A percentile compares a stretch with the other conserved stretches of the same genome.
Evolutionary conservation across 2,113 vertebrate genomes (phyloP).

Genomic region (Pygoscelis antarcticus): DNA sequence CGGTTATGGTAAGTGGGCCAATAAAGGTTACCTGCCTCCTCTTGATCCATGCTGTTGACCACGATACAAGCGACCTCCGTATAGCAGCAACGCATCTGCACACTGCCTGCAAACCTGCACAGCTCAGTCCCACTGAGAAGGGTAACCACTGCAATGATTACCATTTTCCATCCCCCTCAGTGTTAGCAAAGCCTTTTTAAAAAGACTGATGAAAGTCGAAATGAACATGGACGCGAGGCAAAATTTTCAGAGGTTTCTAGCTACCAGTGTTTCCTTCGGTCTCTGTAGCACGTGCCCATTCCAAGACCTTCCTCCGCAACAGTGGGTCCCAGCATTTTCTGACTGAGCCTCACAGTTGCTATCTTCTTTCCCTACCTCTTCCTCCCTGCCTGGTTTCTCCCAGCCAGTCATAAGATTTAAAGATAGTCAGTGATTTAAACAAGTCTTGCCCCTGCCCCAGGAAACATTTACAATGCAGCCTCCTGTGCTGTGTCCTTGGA

Average conservation of each 20-base stretch:
- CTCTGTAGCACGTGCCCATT: neutral
- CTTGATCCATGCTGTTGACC: neutral
- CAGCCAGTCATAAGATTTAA: neutral
- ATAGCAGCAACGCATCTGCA: neutral
- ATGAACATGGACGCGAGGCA: neutral
- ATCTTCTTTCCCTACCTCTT: neutral
- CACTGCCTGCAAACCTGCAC: neutral
- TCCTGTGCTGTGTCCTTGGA: neutral
- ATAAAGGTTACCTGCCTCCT: neutral
- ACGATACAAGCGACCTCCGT: neutral
- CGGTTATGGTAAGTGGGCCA: neutral
- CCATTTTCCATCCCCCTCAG: neutral
- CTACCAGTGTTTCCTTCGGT: neutral
- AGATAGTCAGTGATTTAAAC: neutral
- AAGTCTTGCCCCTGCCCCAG: neutral
- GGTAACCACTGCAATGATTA: neutral
- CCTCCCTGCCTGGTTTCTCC: neutral
- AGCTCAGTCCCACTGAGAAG: neutral
- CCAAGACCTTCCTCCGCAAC: neutral
- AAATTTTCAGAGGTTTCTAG: neutral
- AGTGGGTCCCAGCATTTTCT: neutral
- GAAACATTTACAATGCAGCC: neutral
- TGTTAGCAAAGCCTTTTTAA: neutral
- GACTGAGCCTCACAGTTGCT: neutral
- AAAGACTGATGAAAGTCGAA: neutral